Percentiles rank a stretch among this genome's conserved stretches.
Conservation (phyloP, 2,797 vertebrate genomes). For the Nannoperca australis region DNA sequence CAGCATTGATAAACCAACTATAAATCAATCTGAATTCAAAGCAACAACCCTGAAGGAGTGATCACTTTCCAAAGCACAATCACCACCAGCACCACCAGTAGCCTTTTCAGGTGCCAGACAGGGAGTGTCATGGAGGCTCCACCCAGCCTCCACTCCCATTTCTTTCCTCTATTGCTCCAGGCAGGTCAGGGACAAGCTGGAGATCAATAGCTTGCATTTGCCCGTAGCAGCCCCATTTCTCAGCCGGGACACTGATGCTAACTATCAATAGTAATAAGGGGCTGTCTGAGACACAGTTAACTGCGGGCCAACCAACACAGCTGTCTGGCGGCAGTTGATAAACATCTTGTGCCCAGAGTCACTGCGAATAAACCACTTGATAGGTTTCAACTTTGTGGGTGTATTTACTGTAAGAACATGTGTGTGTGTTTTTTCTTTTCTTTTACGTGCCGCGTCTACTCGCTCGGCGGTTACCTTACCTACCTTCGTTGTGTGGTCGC, state of each 20-base stretch:
- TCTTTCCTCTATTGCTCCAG: constrained; percentile 74
- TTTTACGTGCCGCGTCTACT: constrained; percentile 58
- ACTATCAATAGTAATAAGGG: constrained; percentile 91
- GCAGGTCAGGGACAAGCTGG: constrained; percentile 79
- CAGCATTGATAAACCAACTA: neutral
- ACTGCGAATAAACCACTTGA: constrained; percentile 87
- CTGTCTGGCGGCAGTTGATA: constrained; percentile 87
- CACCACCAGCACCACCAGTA: constrained; percentile 11
- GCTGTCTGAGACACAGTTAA: constrained; percentile 86
- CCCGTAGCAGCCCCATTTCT: constrained; percentile 89
- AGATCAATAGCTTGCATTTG: constrained; percentile 89
- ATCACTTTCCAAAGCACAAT: constrained; percentile 14
- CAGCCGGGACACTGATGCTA: constrained; percentile 88
- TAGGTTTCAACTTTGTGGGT: constrained; percentile 82
- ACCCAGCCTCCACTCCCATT: constrained; percentile 38
- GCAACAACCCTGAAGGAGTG: constrained; percentile 13
- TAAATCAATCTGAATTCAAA: constrained; percentile 17
- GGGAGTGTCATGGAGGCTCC: constrained; percentile 38
- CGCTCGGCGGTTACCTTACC: constrained; percentile 68
- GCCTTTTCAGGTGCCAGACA: constrained; percentile 50
- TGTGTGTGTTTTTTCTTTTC: constrained; percentile 41
- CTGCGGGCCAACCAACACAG: constrained; percentile 80
- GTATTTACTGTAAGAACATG: constrained; percentile 80
- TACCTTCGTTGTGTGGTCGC: constrained; percentile 58
- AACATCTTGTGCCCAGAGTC: constrained; percentile 85